These are phyloP conservation scores for Meriones psammophilus DNA, from an alignment of 2,797 vertebrate species.

Conservation along the genomic window DNA sequence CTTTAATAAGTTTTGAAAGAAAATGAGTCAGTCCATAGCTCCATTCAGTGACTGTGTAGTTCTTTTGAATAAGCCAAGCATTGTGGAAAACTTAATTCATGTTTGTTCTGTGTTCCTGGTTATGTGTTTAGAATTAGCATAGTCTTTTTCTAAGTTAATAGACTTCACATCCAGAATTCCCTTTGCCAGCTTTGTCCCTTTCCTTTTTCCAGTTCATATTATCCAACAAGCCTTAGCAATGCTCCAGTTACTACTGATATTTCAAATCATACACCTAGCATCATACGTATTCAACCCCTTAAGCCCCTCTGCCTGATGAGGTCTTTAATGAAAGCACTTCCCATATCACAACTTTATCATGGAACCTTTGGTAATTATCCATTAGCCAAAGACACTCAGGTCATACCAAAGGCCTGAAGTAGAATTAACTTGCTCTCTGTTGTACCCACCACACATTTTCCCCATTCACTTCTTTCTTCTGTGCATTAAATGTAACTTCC, in stretches of 20 bases:
- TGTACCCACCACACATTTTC: not conserved
- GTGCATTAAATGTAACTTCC: not conserved
- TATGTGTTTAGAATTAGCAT: not conserved
- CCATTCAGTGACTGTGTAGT: not conserved
- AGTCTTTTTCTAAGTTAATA: not conserved
- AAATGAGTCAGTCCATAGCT: too few relatives aligned
- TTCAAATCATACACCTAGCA: not conserved
- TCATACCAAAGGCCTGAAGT: not conserved
- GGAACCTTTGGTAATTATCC: constrained; percentile 18
- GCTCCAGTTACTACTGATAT: not conserved
- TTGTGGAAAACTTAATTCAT: not conserved
- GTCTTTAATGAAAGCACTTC: constrained; percentile 11
- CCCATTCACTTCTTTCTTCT: not conserved
- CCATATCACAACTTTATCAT: not conserved
- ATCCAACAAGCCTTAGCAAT: not conserved
- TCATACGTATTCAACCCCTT: not conserved
- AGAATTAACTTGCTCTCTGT: constrained; percentile 4
- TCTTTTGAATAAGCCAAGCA: constrained; percentile 56
- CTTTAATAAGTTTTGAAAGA: too few relatives aligned
- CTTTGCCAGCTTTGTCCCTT: constrained; percentile 31
- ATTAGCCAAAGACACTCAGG: not conserved
- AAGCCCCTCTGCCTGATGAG: not conserved
- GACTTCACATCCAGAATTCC: constrained; percentile 11
- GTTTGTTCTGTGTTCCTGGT: not conserved
- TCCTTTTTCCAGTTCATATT: not conserved